Evolutionary conservation across 2,113 vertebrate genomes (phyloP).

Genomic region (Corvus hawaiiensis): DNA sequence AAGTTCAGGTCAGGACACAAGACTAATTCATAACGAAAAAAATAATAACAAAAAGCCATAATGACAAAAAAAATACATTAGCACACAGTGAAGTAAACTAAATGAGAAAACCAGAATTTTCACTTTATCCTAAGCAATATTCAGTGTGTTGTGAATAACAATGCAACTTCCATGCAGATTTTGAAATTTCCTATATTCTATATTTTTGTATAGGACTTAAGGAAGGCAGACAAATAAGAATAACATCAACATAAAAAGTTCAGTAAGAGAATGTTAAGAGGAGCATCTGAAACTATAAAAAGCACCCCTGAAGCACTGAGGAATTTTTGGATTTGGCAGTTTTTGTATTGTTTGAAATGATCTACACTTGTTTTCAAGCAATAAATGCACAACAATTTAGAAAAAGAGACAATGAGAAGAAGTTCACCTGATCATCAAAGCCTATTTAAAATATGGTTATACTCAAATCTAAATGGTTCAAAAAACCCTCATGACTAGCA

Average conservation of each 20-base stretch:
- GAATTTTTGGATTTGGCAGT: background rate
- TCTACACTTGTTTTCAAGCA: background rate
- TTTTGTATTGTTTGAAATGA: background rate
- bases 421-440: background rate
- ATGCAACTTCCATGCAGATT: background rate
- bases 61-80: background rate
- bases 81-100: background rate
- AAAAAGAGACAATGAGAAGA: background rate
- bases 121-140: background rate
- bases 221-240: background rate
- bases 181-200: background rate
- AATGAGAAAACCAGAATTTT: background rate
- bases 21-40: background rate
- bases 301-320: accelerated
- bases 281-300: background rate
- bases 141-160: background rate
- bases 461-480: background rate
- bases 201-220: background rate
- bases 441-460: background rate
- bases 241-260: background rate
- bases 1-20: background rate
- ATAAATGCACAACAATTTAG: background rate
- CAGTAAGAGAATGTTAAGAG: background rate
- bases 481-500: background rate
- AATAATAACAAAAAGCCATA: background rate